phyloP scores from a whole-genome alignment of 2,888 invertebrate genomes.

The Platycheirus albimanus region DNA sequence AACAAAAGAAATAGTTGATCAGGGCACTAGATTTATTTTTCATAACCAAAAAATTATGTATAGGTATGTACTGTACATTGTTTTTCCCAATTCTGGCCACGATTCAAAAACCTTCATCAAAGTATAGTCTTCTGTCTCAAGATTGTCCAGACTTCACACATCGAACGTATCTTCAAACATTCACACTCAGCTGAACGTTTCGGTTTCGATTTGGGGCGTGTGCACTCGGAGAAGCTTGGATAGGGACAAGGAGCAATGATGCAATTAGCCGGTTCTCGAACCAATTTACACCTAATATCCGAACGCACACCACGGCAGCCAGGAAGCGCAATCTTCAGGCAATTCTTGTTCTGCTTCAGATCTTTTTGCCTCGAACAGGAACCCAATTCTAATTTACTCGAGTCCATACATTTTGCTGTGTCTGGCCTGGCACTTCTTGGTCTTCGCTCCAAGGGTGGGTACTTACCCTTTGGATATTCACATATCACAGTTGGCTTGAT shows the following conservation, averaged over 20 bases:
- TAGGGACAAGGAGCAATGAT: constrained; percentile 54
- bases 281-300: constrained; percentile 39
- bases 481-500: constrained; percentile 77
- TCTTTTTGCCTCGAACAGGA: constrained; percentile 10
- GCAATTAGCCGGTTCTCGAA: constrained; percentile 22
- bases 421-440: background rate
- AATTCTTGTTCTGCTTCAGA: constrained; percentile 52
- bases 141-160: constrained; percentile 76
- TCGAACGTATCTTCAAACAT: constrained; percentile 74
- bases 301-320: constrained; percentile 52
- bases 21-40: background rate
- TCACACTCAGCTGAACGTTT: constrained; percentile 74
- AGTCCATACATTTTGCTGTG: constrained; percentile 41
- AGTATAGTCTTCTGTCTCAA: constrained; percentile 48
- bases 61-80: background rate
- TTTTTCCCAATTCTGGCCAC: background rate
- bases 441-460: constrained; percentile 45
- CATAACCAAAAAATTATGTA: no score
- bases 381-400: background rate
- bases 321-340: constrained; percentile 70
- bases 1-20: no score
- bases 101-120: no score
- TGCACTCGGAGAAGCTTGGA: constrained; percentile 76
- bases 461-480: constrained; percentile 35
- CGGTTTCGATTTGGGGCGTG: constrained; percentile 34